Conservation (phyloP, 1,140 invertebrate species). For the Glomeris maerens region DNA sequence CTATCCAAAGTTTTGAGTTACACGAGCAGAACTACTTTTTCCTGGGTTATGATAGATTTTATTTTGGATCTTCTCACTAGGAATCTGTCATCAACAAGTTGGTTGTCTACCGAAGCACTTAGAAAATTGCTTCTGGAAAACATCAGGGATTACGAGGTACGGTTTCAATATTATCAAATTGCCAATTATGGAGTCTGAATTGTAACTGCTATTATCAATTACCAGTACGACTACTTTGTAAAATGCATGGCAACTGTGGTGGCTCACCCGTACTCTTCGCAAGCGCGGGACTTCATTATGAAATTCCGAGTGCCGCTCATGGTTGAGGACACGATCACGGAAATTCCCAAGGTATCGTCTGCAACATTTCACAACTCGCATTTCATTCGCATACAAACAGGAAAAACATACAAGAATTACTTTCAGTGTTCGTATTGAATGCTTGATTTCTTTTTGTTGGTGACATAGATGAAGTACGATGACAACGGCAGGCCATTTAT, state of each 20-base stretch:
- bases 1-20: too few relatives aligned
- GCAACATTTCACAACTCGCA: too few relatives aligned
- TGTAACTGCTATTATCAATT: too few relatives aligned
- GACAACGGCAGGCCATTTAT: constrained; percentile 49
- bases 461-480: constrained; percentile 45
- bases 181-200: background rate
- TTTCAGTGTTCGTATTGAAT: background rate
- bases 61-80: too few relatives aligned
- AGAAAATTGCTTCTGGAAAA: constrained; percentile 53
- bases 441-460: constrained; percentile 12
- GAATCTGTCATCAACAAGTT: too few relatives aligned
- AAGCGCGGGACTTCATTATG: constrained; percentile 51
- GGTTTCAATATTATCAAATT: constrained; percentile 17
- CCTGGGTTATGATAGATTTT: too few relatives aligned
- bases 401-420: background rate
- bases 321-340: constrained; percentile 35
- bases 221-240: constrained; percentile 56
- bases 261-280: constrained; percentile 46
- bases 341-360: constrained; percentile 25
- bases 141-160: constrained; percentile 48
- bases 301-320: constrained; percentile 45
- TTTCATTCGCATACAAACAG: too few relatives aligned
- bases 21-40: too few relatives aligned
- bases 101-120: constrained; percentile 50
- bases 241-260: constrained; percentile 52